These are phyloP conservation scores for Pangasius larnaudii DNA, from an alignment of 2,797 vertebrate genomes.

Conservation along the genomic window DNA sequence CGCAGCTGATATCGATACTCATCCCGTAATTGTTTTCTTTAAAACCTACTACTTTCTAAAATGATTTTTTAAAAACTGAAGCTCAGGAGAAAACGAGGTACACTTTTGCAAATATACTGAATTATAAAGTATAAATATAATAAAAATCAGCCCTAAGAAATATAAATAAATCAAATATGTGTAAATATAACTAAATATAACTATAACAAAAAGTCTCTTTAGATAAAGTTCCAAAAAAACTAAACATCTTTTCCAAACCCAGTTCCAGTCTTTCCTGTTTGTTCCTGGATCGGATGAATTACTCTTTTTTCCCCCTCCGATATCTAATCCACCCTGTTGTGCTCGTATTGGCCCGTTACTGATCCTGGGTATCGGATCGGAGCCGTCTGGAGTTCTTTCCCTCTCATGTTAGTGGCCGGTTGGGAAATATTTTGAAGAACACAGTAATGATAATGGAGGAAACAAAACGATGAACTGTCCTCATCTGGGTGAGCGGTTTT, in stretches of 20 bases:
- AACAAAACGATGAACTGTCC: background rate
- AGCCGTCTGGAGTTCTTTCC: background rate
- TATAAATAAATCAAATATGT: too few species aligned
- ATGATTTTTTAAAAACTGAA: too few species aligned
- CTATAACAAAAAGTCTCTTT: background rate
- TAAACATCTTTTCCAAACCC: background rate
- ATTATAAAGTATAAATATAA: background rate
- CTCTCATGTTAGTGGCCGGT: background rate
- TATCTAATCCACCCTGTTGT: background rate
- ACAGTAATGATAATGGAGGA: background rate
- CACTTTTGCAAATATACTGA: background rate
- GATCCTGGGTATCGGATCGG: background rate
- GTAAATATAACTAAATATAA: too few species aligned
- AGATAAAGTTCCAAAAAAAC: background rate
- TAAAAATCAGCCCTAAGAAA: background rate
- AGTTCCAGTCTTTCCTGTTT: background rate
- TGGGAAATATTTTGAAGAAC: slow-evolving; percentile 1
- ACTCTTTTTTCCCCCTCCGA: too few species aligned
- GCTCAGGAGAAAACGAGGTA: background rate
- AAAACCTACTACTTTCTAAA: background rate
- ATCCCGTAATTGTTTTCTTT: background rate
- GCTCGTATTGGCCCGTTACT: background rate
- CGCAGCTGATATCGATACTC: background rate
- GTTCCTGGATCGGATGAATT: too few species aligned
- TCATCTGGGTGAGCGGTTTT: background rate